Evolutionary conservation across 2,113 vertebrate genomes (phyloP).

Genomic region (Tragulus kanchil): DNA sequence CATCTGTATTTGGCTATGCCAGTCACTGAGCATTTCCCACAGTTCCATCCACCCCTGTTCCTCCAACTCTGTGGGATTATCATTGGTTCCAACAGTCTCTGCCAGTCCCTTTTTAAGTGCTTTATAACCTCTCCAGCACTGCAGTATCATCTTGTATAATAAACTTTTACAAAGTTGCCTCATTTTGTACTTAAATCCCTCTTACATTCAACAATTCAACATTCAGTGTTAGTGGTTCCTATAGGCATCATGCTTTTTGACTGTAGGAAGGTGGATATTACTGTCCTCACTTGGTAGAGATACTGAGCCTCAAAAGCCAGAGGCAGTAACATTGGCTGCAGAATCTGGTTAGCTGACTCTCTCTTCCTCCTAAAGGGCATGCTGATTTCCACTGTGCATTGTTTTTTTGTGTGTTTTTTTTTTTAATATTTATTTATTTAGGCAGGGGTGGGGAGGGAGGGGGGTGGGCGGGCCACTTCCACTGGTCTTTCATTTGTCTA

Average conservation of each 20-base stretch:
- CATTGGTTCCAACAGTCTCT: background rate
- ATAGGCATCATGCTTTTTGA: background rate
- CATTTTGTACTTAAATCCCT: constrained; percentile 44
- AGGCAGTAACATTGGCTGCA: background rate
- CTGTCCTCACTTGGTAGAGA: background rate
- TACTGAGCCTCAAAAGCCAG: background rate
- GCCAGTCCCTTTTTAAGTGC: background rate
- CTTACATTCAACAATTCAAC: background rate
- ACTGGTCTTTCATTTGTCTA: too few relatives aligned
- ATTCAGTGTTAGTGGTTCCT: background rate
- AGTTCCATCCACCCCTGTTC: background rate
- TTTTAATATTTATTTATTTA: too few relatives aligned
- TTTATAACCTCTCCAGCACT: background rate
- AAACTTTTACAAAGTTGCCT: background rate
- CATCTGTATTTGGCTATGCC: background rate
- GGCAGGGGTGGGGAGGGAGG: too few relatives aligned
- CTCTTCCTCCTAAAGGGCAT: background rate
- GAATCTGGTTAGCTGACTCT: background rate
- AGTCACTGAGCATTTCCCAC: background rate
- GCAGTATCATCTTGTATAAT: background rate
- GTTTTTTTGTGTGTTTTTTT: too few relatives aligned
- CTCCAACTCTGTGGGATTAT: background rate
- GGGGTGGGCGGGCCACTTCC: too few relatives aligned
- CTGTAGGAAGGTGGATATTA: background rate
- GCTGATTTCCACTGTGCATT: background rate